Percentiles rank a stretch among this genome's conserved stretches.
Conservation (phyloP, 2,797 vertebrate genomes). For the Pangasius macronema region DNA sequence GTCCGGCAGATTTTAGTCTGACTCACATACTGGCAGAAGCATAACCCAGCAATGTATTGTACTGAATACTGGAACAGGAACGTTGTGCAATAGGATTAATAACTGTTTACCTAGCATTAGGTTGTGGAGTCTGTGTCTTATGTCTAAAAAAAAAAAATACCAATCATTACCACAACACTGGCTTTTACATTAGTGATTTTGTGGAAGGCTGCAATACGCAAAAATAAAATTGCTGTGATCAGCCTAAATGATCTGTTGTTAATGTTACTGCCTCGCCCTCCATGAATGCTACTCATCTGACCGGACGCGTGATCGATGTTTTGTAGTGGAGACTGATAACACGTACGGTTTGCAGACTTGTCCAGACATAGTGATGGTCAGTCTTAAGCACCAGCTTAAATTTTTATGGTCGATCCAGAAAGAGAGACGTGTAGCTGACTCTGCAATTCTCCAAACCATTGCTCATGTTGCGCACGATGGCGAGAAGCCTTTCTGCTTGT, state of each 20-base stretch:
- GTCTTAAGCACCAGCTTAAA: not conserved
- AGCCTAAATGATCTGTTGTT: not conserved
- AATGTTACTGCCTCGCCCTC: not conserved
- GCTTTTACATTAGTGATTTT: not conserved
- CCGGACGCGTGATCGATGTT: not conserved
- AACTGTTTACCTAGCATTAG: too few species aligned
- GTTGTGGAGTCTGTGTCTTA: too few species aligned
- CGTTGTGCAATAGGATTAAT: too few species aligned
- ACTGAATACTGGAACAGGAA: constrained; percentile 7
- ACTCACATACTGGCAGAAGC: constrained; percentile 37
- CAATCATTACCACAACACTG: not conserved
- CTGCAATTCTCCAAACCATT: not conserved
- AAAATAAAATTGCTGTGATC: not conserved
- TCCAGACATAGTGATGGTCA: not conserved
- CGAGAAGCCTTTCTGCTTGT: not conserved
- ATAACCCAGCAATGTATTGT: not conserved
- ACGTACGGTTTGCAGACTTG: not conserved
- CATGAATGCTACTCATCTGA: not conserved
- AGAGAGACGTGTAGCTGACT: not conserved
- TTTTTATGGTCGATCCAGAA: not conserved
- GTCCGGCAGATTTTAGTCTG: constrained; percentile 42
- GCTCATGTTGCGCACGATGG: not conserved
- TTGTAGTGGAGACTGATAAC: too few species aligned
- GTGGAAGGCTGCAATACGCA: not conserved
- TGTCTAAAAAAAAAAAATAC: too few species aligned